Evolutionary conservation across 1,140 invertebrate species (phyloP).

Genomic region (Paraescarpia echinospica): DNA sequence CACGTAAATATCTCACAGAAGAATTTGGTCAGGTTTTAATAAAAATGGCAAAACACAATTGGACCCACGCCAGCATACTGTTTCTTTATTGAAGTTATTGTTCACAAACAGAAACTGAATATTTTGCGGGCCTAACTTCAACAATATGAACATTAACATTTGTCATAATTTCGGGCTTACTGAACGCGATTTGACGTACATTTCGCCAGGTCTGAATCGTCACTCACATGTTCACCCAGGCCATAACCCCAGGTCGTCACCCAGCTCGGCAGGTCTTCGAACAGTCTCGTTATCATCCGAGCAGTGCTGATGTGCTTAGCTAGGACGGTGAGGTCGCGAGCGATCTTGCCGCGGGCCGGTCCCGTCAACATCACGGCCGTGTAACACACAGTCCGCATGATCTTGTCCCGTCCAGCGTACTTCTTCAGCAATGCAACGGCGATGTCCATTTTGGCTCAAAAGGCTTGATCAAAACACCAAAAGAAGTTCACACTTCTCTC

Average conservation of each 20-base stretch:
- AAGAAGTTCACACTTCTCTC: not conserved
- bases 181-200: too few relatives aligned
- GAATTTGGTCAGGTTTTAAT: too few relatives aligned
- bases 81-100: too few relatives aligned
- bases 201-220: too few relatives aligned
- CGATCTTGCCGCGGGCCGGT: conserved; percentile 59
- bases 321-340: conserved; percentile 65
- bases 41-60: too few relatives aligned
- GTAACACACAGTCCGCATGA: conserved; percentile 72
- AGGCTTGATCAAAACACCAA: not conserved
- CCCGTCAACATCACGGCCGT: conserved; percentile 47
- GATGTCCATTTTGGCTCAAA: conserved; percentile 25
- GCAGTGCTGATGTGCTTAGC: conserved; percentile 67
- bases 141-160: too few relatives aligned
- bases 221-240: not conserved
- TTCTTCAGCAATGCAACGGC: conserved; percentile 56
- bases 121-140: too few relatives aligned
- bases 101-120: too few relatives aligned
- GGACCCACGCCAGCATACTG: too few relatives aligned
- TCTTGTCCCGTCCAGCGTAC: conserved; percentile 64
- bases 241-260: conserved; percentile 59
- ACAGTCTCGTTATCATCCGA: conserved; percentile 69
- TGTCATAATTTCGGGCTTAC: too few relatives aligned
- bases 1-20: too few relatives aligned
- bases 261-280: conserved; percentile 76